A percentile compares a stretch with the other conserved stretches of the same genome.
Conservation (phyloP, 2,797 vertebrate genomes). For the Pelochelys cantorii region DNA sequence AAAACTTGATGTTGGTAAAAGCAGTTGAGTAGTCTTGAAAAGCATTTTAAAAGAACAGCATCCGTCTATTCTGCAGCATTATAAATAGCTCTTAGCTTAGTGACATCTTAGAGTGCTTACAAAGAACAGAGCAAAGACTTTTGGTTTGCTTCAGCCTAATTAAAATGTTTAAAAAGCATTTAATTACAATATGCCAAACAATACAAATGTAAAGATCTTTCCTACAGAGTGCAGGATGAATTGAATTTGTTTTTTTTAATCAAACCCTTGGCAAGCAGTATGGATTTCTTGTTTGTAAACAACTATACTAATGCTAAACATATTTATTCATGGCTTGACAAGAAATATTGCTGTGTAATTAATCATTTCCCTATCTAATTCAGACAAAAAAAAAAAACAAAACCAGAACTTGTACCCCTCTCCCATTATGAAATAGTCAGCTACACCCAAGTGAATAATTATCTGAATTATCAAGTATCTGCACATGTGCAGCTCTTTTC, state of each 20-base stretch:
- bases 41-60: not conserved
- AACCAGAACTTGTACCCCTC: slow-evolving; percentile 44
- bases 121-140: slow-evolving; percentile 57
- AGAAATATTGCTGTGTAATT: slow-evolving; percentile 78
- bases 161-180: slow-evolving; percentile 78
- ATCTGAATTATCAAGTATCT: slow-evolving; percentile 86
- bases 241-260: slow-evolving; percentile 75
- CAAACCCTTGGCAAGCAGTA: slow-evolving; percentile 75
- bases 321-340: slow-evolving; percentile 83
- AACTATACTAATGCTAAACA: slow-evolving; percentile 77
- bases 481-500: slow-evolving; percentile 82
- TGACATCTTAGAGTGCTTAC: slow-evolving; percentile 37
- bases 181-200: slow-evolving; percentile 76
- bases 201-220: slow-evolving; percentile 77
- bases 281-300: slow-evolving; percentile 79
- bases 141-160: slow-evolving; percentile 73
- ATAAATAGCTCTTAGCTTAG: slow-evolving; percentile 7
- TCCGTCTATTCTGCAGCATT: not conserved
- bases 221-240: slow-evolving; percentile 74
- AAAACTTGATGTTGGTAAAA: slow-evolving; percentile 10
- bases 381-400: slow-evolving; percentile 72
- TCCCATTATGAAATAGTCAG: slow-evolving; percentile 74
- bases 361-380: slow-evolving; percentile 80
- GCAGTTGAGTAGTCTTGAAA: not conserved
- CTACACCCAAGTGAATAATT: slow-evolving; percentile 77